These are phyloP conservation scores for Malurus melanocephalus DNA, from an alignment of 2,113 vertebrate species.

Conservation along the genomic window DNA sequence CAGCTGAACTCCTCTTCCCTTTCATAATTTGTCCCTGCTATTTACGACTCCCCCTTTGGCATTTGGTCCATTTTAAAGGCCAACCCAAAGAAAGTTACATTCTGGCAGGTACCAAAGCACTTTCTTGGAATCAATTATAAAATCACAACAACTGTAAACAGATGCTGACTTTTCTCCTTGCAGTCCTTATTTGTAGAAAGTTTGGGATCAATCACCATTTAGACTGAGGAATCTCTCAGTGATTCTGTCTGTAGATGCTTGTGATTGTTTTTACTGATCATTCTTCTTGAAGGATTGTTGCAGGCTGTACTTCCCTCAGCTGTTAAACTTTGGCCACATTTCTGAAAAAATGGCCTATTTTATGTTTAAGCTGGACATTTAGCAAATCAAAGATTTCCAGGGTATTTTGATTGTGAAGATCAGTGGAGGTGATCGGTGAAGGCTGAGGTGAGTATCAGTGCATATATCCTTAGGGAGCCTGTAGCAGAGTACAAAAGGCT, in stretches of 20 bases:
- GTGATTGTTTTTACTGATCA: neutral
- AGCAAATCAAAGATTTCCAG: neutral
- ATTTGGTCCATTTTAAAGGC: neutral
- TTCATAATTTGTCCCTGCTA: accelerated
- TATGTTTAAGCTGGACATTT: neutral
- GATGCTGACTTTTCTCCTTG: neutral
- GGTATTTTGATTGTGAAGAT: neutral
- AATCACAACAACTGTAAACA: neutral
- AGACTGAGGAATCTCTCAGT: neutral
- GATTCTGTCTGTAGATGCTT: neutral
- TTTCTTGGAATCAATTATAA: neutral
- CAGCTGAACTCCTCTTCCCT: neutral
- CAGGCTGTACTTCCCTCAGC: neutral
- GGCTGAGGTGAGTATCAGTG: neutral
- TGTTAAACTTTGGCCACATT: neutral
- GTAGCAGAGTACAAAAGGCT: neutral
- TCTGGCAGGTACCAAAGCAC: neutral
- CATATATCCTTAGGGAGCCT: neutral
- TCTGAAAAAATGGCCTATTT: neutral
- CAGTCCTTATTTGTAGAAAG: neutral
- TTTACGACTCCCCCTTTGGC: neutral
- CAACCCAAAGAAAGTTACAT: neutral
- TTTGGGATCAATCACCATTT: neutral
- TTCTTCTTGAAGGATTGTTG: neutral
- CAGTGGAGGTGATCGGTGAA: neutral